These are phyloP conservation scores for Lontra canadensis DNA, from an alignment of 2,113 vertebrate genomes.

Conservation along the genomic window DNA sequence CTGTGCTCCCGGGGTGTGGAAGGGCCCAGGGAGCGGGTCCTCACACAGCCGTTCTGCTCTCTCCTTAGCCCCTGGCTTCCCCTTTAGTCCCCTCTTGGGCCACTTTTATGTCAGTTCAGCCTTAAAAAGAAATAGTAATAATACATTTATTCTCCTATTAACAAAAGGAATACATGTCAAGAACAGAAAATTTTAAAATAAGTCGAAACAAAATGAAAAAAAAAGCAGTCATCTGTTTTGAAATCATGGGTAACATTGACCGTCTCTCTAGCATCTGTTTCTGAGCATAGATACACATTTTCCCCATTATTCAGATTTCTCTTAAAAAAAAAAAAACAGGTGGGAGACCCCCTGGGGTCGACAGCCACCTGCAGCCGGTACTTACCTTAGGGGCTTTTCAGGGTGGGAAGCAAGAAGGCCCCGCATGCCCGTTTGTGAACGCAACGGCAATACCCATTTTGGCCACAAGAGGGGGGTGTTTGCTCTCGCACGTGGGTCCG, in stretches of 20 bases:
- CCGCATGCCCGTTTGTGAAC: too few relatives aligned
- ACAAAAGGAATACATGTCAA: not conserved
- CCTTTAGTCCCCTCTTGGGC: not conserved
- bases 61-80: not conserved
- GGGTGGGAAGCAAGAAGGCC: not conserved
- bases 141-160: not conserved
- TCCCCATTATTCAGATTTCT: not conserved
- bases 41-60: accelerated
- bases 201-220: not conserved
- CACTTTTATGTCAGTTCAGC: not conserved
- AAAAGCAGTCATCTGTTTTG: not conserved
- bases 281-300: not conserved
- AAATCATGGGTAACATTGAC: not conserved
- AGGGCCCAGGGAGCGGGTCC: not conserved
- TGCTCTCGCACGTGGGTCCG: not conserved
- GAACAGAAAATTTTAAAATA: not conserved
- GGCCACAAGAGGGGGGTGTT: slow-evolving; percentile 52
- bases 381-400: too few relatives aligned
- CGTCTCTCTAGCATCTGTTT: not conserved
- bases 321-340: too few relatives aligned
- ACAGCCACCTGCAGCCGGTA: accelerated
- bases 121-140: not conserved
- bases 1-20: accelerated
- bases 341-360: not conserved
- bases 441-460: not conserved